Conservation (phyloP, 2,888 invertebrate species). For the Mythimna ferrago region DNA sequence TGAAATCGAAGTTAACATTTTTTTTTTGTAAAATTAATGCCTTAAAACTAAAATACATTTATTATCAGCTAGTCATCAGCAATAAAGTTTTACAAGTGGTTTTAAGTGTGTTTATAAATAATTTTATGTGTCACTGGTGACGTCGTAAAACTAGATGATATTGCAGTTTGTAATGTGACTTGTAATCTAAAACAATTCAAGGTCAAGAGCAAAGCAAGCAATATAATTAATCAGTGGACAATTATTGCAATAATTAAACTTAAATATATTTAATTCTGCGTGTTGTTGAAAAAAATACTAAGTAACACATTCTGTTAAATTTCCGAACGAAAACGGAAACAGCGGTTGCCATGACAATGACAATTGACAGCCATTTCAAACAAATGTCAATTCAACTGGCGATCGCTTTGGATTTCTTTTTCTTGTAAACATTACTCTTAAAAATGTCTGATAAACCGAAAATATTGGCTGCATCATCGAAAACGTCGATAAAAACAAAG, state of each 20-base stretch:
- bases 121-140: neutral
- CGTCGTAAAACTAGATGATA: neutral
- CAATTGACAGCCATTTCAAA: conserved; percentile 74
- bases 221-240: neutral
- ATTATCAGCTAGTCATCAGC: neutral
- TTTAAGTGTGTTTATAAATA: neutral
- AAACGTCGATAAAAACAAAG: conserved; percentile 68
- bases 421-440: conserved; percentile 4
- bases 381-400: conserved; percentile 67
- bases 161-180: neutral
- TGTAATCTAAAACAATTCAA: neutral
- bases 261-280: neutral
- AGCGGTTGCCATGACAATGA: conserved; percentile 76
- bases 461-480: conserved; percentile 69
- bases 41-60: neutral
- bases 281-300: too few species aligned
- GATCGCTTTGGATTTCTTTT: neutral
- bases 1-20: neutral
- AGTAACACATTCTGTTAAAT: neutral
- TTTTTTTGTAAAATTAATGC: neutral
- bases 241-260: neutral
- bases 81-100: neutral
- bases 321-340: conserved; percentile 73
- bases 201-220: neutral
- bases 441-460: conserved; percentile 81